Conservation (phyloP, 2,888 invertebrate species). For the Thumatha senex region DNA sequence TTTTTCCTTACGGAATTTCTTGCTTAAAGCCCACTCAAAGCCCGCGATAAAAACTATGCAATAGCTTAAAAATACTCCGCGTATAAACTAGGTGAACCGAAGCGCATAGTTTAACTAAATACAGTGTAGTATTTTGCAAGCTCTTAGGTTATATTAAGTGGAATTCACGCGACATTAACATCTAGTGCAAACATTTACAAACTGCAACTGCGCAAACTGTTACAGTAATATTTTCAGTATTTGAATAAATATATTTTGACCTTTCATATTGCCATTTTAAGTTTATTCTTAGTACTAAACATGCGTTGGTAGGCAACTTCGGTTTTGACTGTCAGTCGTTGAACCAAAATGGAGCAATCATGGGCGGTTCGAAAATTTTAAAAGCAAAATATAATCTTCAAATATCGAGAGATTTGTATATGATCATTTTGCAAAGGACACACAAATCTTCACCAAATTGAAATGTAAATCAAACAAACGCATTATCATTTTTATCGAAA, state of each 20-base stretch:
- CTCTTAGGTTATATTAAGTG: constrained; percentile 3
- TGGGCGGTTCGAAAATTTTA: too few species aligned
- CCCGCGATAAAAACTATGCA: too few species aligned
- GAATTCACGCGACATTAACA: neutral
- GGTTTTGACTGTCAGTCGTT: too few species aligned
- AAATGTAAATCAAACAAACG: neutral
- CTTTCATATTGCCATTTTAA: too few species aligned
- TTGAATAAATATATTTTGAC: neutral
- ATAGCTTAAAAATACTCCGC: neutral
- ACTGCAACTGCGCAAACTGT: too few species aligned
- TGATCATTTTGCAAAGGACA: neutral
- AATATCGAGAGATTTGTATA: neutral
- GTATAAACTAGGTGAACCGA: constrained; percentile 7
- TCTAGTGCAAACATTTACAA: too few species aligned
- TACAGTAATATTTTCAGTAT: too few species aligned
- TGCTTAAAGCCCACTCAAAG: too few species aligned
- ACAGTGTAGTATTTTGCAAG: neutral
- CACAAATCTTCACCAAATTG: neutral
- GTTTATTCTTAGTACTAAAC: too few species aligned
- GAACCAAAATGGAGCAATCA: too few species aligned
- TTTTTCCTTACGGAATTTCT: too few species aligned
- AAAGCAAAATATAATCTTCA: neutral
- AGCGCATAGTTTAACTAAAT: neutral
- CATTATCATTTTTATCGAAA: neutral
- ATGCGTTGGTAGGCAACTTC: too few species aligned